phyloP scores from a whole-genome alignment of 1,140 invertebrate species.

The Drosophila kikkawai region DNA sequence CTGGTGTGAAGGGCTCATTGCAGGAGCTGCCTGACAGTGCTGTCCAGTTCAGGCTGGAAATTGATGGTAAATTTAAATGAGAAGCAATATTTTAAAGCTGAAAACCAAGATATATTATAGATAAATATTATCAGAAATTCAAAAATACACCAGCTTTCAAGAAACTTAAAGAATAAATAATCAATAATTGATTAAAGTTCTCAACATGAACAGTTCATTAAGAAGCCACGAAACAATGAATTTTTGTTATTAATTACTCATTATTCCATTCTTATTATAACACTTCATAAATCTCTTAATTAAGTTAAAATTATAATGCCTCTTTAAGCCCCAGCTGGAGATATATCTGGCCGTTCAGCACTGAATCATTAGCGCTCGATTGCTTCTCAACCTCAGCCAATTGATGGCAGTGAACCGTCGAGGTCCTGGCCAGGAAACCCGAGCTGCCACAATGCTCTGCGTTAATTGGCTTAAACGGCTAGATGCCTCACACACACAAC shows the following conservation, averaged over 20 bases:
- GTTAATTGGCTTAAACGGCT: slow-evolving; percentile 66
- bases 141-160: background rate
- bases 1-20: background rate
- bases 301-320: background rate
- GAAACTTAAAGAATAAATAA: no score
- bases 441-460: slow-evolving; percentile 40
- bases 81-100: slow-evolving; percentile 1
- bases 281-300: background rate
- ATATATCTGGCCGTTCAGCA: slow-evolving; percentile 20
- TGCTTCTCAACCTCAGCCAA: slow-evolving; percentile 3
- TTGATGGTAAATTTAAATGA: background rate
- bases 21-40: slow-evolving; percentile 16
- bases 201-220: no score
- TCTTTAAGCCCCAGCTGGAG: background rate
- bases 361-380: slow-evolving; percentile 31
- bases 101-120: no score
- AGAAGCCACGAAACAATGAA: no score
- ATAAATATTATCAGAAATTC: background rate
- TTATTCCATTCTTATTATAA: no score
- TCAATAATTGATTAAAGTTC: no score
- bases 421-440: slow-evolving; percentile 12
- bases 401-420: slow-evolving; percentile 21
- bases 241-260: no score
- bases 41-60: slow-evolving; percentile 1
- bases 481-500: slow-evolving; percentile 21